Base-by-base conservation (phyloP, 2,113 vertebrate genomes). In the Fregata magnificens region DNA sequence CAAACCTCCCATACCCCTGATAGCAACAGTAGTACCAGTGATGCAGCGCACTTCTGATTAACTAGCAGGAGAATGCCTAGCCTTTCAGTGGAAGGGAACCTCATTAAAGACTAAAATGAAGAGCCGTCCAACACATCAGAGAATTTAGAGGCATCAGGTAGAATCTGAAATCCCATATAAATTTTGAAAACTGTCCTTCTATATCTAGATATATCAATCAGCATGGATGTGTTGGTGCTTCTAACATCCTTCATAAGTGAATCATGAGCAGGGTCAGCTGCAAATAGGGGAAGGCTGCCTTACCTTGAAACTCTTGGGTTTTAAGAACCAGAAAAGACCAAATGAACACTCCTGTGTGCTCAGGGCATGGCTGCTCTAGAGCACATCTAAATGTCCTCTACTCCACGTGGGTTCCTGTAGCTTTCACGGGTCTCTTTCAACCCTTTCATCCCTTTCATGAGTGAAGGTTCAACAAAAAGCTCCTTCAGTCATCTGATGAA, bases 341-440 rank as follows among this genome's bases (percentile, higher is more conserved):
- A 78, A 59, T 42, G 22, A 83, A 34, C 0, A 0, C 3, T 82
- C 5, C 24, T 19, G 2, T 24, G 11, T 49, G 34, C 50, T 65
- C 32, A 61, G 36, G 16, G 3, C n/a, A 56, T 5, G 5, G 29
- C 4, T 77, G 31, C 13, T 78, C 49, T n/a, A 58, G 31, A 38
- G 6, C 5, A 32, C 8, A 10, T 16, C 28, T 65, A 63, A 13
- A 3, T 28, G 28, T 77, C 34, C 13, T 69, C 13, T 50, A 18
- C 10, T 26, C 31, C 16, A 8, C 0, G 0, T 15, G n/a, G 26
- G 11, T 7, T 44, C 34, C 58, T 65, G 20, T 13, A 36, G 47
- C 11, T 77, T 45, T 61, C 45, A 17, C 0, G 1, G 7, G 8
- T 70, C n/a, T n/a, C 69, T 79, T 84, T 45, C 12, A 38, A 42